phyloP scores from a whole-genome alignment of 2,888 invertebrate genomes.

The Myopa testacea region DNA sequence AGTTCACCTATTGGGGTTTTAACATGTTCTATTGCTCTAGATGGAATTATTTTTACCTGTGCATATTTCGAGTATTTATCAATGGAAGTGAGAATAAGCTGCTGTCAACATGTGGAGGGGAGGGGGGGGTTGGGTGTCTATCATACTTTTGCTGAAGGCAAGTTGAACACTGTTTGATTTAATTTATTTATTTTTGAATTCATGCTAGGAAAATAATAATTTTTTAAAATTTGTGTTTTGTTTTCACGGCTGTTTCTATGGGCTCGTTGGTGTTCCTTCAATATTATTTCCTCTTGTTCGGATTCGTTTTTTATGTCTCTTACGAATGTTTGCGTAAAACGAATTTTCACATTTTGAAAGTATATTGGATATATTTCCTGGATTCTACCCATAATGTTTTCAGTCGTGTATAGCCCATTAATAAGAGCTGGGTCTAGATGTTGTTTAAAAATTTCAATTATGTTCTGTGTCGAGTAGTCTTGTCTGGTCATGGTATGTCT shows the following conservation, averaged over 20 bases:
- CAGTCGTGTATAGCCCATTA: slow-evolving; percentile 42
- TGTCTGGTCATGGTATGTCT: too few relatives aligned
- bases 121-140: slow-evolving; percentile 45
- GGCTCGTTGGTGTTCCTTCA: slow-evolving; percentile 25
- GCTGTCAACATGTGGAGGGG: slow-evolving; percentile 45
- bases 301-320: slow-evolving; percentile 24
- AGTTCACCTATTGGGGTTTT: slow-evolving; percentile 42
- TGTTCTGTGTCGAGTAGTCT: too few relatives aligned
- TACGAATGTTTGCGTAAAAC: slow-evolving; percentile 34
- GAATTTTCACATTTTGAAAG: slow-evolving; percentile 35
- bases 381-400: slow-evolving; percentile 28
- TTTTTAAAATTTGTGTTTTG: slow-evolving; percentile 34
- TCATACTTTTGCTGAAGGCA: slow-evolving; percentile 46
- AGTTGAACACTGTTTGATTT: slow-evolving; percentile 33
- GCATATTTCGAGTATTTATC: slow-evolving; percentile 39
- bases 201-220: slow-evolving; percentile 37
- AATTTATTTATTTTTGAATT: slow-evolving; percentile 30
- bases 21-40: slow-evolving; percentile 40
- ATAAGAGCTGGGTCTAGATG: too few relatives aligned
- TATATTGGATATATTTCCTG: slow-evolving; percentile 29
- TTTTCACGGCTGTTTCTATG: slow-evolving; percentile 43
- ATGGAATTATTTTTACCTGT: slow-evolving; percentile 29
- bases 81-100: background rate
- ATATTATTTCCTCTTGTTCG: slow-evolving; percentile 35
- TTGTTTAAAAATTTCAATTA: too few relatives aligned